Base-by-base conservation (phyloP, 1,140 invertebrate genomes). In the Phortica variegata region DNA sequence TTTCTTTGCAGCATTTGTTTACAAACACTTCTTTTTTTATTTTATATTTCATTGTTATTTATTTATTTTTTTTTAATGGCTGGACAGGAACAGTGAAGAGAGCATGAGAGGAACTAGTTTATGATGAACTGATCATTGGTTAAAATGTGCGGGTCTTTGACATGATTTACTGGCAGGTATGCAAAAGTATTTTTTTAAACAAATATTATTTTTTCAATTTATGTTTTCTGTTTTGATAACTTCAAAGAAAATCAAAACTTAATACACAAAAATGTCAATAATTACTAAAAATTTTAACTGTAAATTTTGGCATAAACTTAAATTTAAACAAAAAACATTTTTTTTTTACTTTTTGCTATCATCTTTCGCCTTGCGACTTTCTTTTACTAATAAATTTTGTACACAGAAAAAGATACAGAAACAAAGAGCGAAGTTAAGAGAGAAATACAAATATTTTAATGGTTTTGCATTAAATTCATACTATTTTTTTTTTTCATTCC, bases 221-320 rank as follows among this genome's bases (percentile, higher is more conserved):
- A 52, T 52, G 36, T 47, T 62, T 62, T 55, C 54, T 58, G 44
- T 51, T 49, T 52, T 49, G 43, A 18, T 53, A 56, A 56, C 60
- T 63, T 58, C 61, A 66, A 68, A 55, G 46, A 59, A 47, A 66
- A 65, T 46, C 43, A 51, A 58, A 57, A 41, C 46, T 45, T 36
- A 45, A n/a, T 34, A 36, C 43, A 34, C 21, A 45, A 62, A 47
- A 53, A 36, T 53, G 39, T 61, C 44, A 37, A 40, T n/a, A n/a
- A n/a, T n/a, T n/a, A n/a, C n/a, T n/a, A n/a, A n/a, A n/a, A n/a
- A n/a, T n/a, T n/a, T n/a, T n/a, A n/a, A n/a, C n/a, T n/a, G n/a
- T n/a, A n/a, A 49, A 56, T 60, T 66, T 62, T 62, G 56, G 62
- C 60, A 59, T 61, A 54, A 66, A 66, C 57, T 62, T 60, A 68